Base-by-base conservation (phyloP, 1,140 invertebrate species). In the Temnothorax curvispinosus region DNA sequence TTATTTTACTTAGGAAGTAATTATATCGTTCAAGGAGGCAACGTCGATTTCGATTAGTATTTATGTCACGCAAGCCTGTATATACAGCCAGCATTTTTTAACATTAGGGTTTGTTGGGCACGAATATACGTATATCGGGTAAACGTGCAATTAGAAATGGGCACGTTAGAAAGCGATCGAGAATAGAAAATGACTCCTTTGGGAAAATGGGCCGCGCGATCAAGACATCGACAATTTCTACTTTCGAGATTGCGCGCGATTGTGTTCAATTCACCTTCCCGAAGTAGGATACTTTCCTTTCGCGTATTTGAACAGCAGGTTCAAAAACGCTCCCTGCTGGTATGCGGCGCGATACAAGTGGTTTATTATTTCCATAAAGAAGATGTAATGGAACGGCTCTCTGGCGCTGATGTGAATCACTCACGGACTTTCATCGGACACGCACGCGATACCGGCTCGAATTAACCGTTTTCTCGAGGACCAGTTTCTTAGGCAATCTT, bases 231-330 rank as follows among this genome's bases (percentile, higher is more conserved):
- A 38, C 44, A 74, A 84, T 74, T 21, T 84, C 80, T 84, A 75
- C 80, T 84, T 84, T 84, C 80, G 32, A 60, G 32, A 74, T 75
- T 75, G 69, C 41, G 65, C 56, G 27, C 69, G 69, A 75, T 60
- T 62, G 54, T 75, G 69, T 74, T 50, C 69, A 21, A 84, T 84
- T 62, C 54, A 41, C 27, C 54, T 47, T 74, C 8, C 35, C 69
- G 54, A 84, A 84, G 80, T 84, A 84, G 69, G 80, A 84, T 84
- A 84, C 80, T 84, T 84, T 84, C 80, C 41, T 84, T 44, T 75
- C 69, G 32, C 54, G 27, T 74, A 21, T 75, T 84, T 75, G 69
- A 60, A 62, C 38, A 44, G 41, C 52, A 27, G 67, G 62, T 18
- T 74, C 67, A 44, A 47, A 58, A 84, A 75, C 56, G 47, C 27